Evolutionary conservation across 1,140 invertebrate genomes (phyloP).

Genomic region (Ceratina australensis): DNA sequence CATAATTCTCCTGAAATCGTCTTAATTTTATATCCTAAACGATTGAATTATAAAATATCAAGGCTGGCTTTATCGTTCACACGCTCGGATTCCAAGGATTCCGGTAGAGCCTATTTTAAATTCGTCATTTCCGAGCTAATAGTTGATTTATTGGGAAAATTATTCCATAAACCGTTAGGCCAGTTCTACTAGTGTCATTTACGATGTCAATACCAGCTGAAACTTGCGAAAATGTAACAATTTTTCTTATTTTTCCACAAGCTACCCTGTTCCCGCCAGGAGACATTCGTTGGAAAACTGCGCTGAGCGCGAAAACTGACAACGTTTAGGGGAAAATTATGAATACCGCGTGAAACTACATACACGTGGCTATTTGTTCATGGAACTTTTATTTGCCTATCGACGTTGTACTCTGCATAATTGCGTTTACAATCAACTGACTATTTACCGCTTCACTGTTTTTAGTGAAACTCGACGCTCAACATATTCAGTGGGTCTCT

Average conservation of each 20-base stretch:
- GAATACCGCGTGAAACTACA: neutral
- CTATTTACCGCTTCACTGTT: conserved; percentile 44
- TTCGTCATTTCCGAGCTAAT: conserved; percentile 9
- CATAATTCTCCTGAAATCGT: neutral
- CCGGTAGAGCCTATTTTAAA: conserved; percentile 37
- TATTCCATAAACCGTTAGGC: neutral
- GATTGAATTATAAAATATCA: conserved; percentile 49
- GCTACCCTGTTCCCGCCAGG: conserved; percentile 8
- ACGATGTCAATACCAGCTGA: neutral
- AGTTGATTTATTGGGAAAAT: neutral
- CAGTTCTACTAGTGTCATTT: conserved; percentile 7
- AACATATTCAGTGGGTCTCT: conserved; percentile 49
- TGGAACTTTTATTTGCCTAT: accelerated
- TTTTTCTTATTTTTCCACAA: conserved; percentile 47
- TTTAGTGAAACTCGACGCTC: conserved; percentile 40
- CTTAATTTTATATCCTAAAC: conserved; percentile 36
- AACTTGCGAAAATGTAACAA: conserved; percentile 11
- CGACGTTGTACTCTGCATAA: neutral
- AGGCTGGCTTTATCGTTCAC: conserved; percentile 18
- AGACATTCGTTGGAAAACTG: conserved; percentile 44
- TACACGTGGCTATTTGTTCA: conserved; percentile 17
- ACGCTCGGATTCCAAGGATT: conserved; percentile 21
- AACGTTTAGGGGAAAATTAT: neutral
- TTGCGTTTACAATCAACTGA: conserved; percentile 15
- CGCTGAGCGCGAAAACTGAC: neutral